phyloP scores from a whole-genome alignment of 2,888 invertebrate genomes.

The Allygus modestus region DNA sequence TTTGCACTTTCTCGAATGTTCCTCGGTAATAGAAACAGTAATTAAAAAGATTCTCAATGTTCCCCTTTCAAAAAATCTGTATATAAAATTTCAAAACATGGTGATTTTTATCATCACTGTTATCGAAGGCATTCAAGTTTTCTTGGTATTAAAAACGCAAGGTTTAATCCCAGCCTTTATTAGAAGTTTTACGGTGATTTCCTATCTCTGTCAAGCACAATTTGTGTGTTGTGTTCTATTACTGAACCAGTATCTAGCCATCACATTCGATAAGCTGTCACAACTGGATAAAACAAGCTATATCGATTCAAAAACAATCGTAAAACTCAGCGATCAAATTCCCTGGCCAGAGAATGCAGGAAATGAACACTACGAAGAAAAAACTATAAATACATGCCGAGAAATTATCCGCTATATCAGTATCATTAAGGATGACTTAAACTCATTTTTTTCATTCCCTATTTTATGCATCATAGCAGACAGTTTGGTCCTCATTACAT shows the following conservation, averaged over 20 bases:
- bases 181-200: constrained; percentile 14
- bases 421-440: constrained; percentile 47
- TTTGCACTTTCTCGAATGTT: constrained; percentile 10
- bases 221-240: constrained; percentile 37
- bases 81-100: constrained; percentile 23
- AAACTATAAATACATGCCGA: not conserved
- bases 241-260: constrained; percentile 7
- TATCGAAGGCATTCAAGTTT: not conserved
- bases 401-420: constrained; percentile 35
- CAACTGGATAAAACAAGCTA: not conserved
- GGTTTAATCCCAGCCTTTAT: not conserved
- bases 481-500: constrained; percentile 26
- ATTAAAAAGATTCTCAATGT: not conserved
- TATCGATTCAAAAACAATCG: not conserved
- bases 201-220: constrained; percentile 18
- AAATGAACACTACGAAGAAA: not conserved
- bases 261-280: not conserved
- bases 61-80: constrained; percentile 13
- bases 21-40: not conserved
- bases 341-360: not conserved
- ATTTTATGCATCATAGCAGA: constrained; percentile 36
- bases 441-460: constrained; percentile 35
- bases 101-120: constrained; percentile 34
- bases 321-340: not conserved
- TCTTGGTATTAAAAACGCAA: not conserved